Evolutionary conservation across 1,140 invertebrate species (phyloP), one percentile per base, ranked within the genome.

Genomic region (Ditylenchus dipsaci): DNA sequence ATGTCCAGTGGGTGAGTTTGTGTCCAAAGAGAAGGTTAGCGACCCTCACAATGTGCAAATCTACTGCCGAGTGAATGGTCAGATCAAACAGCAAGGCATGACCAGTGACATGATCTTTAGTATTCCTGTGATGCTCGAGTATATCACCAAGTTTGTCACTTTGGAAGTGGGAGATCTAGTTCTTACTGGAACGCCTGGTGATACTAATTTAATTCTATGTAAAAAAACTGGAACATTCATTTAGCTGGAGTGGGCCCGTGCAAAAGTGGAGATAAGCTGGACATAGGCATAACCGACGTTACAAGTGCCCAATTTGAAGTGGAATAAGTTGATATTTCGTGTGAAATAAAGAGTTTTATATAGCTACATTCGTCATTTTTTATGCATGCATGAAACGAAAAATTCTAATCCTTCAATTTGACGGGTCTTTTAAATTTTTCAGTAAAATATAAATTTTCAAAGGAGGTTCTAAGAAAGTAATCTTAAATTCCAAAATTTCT

Each of bases 101-200:
- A 91, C 90, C 0, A 85, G 84, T 33, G 88, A 90, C 80, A 88
- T 91, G 85, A 87, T 90, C 26, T 91, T 90, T 76, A 86, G 84
- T 62, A 86, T 90, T 9, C 87, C 88, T 0, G 83, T 86, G 62
- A 82, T 91, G 1, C 87, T 91, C 29, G 85, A 86, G 42, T 89
- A 88, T 77, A 86, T 89, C 21, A 74, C 61, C 13, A 88, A 85
- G 76, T 89, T 90, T 82, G 62, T 76, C 3, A 90, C 89, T 0
- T 79, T 91, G n/a, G 29, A 30, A 61, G 23, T 38, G 17, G 43
- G 65, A 19, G 62, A 66, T 23, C 17, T 62, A 29, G 26, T 66
- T 1, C 65, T 67, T 33, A 64, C 53, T 43, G 63, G 63, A 63
- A 66, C 65, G 58, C 65, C 29, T 29, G 53, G 43, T 64, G 42